Evolutionary conservation across 1,140 invertebrate genomes (phyloP).

Genomic region (Eurosta solidaginis): DNA sequence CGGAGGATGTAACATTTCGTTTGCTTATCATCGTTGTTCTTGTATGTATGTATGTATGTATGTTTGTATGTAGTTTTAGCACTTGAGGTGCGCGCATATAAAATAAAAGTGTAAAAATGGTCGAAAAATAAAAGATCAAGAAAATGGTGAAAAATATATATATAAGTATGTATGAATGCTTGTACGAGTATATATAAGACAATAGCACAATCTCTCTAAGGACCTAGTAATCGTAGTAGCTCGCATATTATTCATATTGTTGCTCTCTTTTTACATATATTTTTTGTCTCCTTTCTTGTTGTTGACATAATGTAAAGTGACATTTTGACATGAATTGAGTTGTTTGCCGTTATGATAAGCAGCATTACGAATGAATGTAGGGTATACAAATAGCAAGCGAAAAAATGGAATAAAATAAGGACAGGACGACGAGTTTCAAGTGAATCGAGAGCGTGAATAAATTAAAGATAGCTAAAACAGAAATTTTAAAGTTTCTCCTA

Average conservation of each 20-base stretch:
- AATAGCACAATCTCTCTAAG: neutral
- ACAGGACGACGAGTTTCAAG: neutral
- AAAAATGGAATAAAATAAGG: neutral
- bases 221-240: neutral
- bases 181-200: neutral
- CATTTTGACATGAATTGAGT: constrained; percentile 27
- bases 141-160: neutral
- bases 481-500: no score
- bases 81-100: neutral
- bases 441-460: neutral
- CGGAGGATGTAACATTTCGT: constrained; percentile 13
- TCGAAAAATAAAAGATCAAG: neutral
- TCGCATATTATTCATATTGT: neutral
- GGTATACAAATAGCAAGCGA: neutral
- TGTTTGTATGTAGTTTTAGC: neutral
- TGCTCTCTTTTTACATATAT: neutral
- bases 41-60: no score
- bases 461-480: neutral
- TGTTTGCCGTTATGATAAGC: constrained; percentile 23
- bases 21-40: neutral
- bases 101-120: neutral
- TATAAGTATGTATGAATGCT: neutral
- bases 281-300: neutral
- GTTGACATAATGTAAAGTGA: constrained; percentile 28
- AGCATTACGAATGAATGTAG: constrained; percentile 13